Evolutionary conservation across 2,113 vertebrate species (phyloP), one percentile per base, ranked within the genome.

Genomic region (Zonotrichia leucophrys): DNA sequence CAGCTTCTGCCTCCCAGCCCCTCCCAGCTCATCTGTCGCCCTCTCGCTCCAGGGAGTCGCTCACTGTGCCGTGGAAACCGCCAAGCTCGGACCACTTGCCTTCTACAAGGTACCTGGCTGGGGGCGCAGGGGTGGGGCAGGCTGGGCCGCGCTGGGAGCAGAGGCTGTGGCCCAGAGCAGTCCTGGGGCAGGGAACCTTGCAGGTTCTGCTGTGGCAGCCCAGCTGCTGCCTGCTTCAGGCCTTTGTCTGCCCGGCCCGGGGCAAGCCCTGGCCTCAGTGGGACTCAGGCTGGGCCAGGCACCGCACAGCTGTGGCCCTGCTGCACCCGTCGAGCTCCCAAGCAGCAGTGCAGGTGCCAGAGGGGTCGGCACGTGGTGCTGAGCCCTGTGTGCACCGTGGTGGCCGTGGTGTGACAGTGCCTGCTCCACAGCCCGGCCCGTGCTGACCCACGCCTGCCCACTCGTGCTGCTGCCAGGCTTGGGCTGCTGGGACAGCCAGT

Each of bases 51-150:
- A 99, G 99, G 98, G 99, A 3, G 98, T 99, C 15, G 6, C 73
- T 3, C 99, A 99, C 94, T 99, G 99, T 68, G 96, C 99, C 20
- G 5, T 96, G 94, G 99, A 99, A 95, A 99, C 99, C 0, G 99
- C 99, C 4, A 99, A 94, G 92, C 98, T 99, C 1, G 99, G 99
- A 75, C 99, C 99, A 0, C 82, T 98, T 49, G 99, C 99, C 49
- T 99, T 99, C 94, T 99, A 99, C 94, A 99, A 99, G 99, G 99
- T 99, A 89, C 90, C 31, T 18, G 4, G 7, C 49, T 50, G 86
- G 50, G 47, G 24, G 2, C 1, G 7, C 4, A 0, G 11, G 59
- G 30, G 18, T 11, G 22, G 30, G 41, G 15, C 55, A 31, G n/a
- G 12, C 42, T 12, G 31, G 63, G 33, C 49, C 0, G 0, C 47